Conservation (phyloP, 2,113 vertebrate genomes). For the Halcyon senegalensis region DNA sequence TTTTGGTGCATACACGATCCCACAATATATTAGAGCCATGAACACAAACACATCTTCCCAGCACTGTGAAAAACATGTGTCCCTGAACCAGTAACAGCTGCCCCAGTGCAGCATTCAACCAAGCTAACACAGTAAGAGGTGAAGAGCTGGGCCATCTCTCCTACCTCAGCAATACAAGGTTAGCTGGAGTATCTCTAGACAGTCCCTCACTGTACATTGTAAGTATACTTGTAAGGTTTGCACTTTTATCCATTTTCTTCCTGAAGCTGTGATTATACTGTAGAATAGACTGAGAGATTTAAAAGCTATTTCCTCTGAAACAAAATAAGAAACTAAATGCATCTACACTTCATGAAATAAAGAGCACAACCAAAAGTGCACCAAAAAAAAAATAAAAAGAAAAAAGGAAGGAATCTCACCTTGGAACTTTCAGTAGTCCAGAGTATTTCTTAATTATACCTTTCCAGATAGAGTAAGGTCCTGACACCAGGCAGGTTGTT, state of each 20-base stretch:
- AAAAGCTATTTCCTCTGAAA: not conserved
- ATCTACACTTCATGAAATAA: not conserved
- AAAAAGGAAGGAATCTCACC: rapidly evolving
- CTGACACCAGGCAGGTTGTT: not conserved
- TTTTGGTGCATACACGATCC: not conserved
- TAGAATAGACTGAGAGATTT: not conserved
- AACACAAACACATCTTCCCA: not conserved
- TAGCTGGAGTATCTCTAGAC: not conserved
- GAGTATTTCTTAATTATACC: not conserved
- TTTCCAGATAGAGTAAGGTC: not conserved
- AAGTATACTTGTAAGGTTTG: not conserved
- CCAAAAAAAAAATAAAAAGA: too few species aligned
- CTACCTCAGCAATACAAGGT: not conserved
- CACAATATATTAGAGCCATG: not conserved
- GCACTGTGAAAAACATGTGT: rapidly evolving
- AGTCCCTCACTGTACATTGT: not conserved
- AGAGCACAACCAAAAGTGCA: not conserved
- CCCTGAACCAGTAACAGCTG: not conserved
- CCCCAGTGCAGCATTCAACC: not conserved
- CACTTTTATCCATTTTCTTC: not conserved
- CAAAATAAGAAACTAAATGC: not conserved
- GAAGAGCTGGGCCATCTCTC: not conserved
- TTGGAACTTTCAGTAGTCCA: not conserved
- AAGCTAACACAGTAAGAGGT: not conserved
- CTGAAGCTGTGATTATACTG: not conserved